These are phyloP conservation scores for Orthonevra nobilis DNA, from an alignment of 2,888 invertebrate species.

Conservation along the genomic window DNA sequence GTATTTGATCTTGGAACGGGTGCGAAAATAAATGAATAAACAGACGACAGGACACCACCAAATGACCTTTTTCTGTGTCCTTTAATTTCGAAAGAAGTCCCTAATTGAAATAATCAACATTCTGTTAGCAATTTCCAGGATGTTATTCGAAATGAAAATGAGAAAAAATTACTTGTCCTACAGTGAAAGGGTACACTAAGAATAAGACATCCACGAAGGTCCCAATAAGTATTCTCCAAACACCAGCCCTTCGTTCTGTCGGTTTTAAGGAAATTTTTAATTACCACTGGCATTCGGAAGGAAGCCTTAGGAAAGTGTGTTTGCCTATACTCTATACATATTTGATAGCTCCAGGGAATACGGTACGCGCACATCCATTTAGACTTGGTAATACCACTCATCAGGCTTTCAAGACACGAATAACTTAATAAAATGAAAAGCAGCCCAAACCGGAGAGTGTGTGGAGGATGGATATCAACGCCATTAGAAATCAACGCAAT, in stretches of 20 bases:
- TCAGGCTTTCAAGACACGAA: slow-evolving; percentile 26
- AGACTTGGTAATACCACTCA: not conserved
- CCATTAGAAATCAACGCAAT: too few species aligned
- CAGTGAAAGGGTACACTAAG: too few species aligned
- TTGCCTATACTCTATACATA: not conserved
- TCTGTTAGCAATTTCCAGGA: slow-evolving; percentile 7
- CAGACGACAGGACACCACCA: too few species aligned
- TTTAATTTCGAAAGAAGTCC: not conserved
- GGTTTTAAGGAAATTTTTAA: slow-evolving; percentile 31
- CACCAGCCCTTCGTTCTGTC: not conserved
- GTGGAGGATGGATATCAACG: too few species aligned
- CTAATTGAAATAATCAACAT: slow-evolving; percentile 44
- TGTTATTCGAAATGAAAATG: slow-evolving; percentile 11
- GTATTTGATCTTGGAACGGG: too few species aligned
- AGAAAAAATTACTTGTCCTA: not conserved
- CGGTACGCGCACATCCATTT: not conserved
- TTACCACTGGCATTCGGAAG: slow-evolving; percentile 18
- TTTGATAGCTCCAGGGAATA: slow-evolving; percentile 12
- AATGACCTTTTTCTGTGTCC: not conserved
- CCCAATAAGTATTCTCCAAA: too few species aligned
- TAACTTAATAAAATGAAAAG: slow-evolving; percentile 46
- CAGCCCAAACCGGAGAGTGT: slow-evolving; percentile 6
- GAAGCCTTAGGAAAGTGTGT: slow-evolving; percentile 7
- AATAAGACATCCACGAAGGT: too few species aligned
- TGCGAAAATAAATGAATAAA: not conserved